A percentile compares a stretch with the other conserved stretches of the same genome.
phyloP scores from a whole-genome alignment of 2,888 invertebrate genomes.

The Peribatodes rhomboidaria region DNA sequence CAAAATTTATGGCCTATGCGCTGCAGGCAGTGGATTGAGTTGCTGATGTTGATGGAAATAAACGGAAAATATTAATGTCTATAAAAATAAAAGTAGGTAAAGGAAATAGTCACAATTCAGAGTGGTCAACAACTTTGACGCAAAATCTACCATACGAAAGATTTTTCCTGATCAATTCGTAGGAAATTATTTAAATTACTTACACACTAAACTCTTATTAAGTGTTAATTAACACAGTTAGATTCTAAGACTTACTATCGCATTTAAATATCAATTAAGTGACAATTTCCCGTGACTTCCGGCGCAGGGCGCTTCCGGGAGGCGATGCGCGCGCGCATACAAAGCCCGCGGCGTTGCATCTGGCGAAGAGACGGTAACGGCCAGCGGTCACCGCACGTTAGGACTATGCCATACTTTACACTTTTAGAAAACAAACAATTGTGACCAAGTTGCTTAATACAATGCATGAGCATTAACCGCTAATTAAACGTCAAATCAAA shows the following conservation, averaged over 20 bases:
- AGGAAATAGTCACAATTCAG: background rate
- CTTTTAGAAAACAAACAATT: background rate
- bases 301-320: slow-evolving; percentile 66
- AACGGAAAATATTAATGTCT: too few relatives aligned
- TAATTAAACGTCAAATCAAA: too few relatives aligned
- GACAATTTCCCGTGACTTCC: slow-evolving; percentile 70
- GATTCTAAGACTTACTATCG: slow-evolving; percentile 49
- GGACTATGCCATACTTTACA: background rate
- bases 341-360: slow-evolving; percentile 68
- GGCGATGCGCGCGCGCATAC: slow-evolving; percentile 70
- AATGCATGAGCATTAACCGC: too few relatives aligned
- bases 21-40: too few relatives aligned
- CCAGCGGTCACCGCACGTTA: slow-evolving; percentile 17
- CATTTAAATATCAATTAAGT: slow-evolving; percentile 76
- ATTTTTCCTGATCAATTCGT: background rate
- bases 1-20: too few relatives aligned
- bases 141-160: slow-evolving; percentile 2
- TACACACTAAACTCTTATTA: slow-evolving; percentile 9
- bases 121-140: background rate
- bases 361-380: slow-evolving; percentile 26
- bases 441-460: background rate
- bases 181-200: background rate
- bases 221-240: slow-evolving; percentile 40
- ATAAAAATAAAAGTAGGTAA: background rate
- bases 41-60: too few relatives aligned